Evolutionary conservation across 2,797 vertebrate species (phyloP), one percentile per base, ranked within the genome.

Genomic region (Odontamblyopus rebecca): DNA sequence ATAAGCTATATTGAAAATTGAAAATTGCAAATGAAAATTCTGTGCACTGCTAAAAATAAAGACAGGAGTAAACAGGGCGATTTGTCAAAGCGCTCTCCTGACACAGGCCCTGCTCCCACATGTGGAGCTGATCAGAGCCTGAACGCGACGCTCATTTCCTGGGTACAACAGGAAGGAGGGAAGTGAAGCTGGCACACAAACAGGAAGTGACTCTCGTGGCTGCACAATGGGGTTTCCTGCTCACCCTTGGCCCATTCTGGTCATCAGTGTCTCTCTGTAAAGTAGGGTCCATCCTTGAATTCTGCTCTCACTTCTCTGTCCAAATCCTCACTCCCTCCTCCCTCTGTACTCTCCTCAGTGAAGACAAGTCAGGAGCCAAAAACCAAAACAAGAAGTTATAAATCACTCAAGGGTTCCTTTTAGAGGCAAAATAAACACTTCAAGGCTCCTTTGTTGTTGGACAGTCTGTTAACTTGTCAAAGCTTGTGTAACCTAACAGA

Each of bases 161-260:
- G 91, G 91, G 92, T 90, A 92, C 84, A 86, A 79, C 82, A 90
- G 93, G 89, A 92, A 95, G 91, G 90, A 94, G 92, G 92, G 91
- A 94, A 92, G 90, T 89, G 61, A 84, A 83, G 86, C 91, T 93
- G 93, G 92, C 92, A 94, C 92, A 93, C 90, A 91, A 92, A 92
- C 91, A 95, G 90, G 88, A 93, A 92, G 84, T 87, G 90, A 88
- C 64, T 69, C 78, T 82, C 90, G 88, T 85, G 78, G 73, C 90
- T 85, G 90, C 86, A 92, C 88, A 92, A 91, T 91, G 88, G 89
- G 83, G 88, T 83, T 90, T 93, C 86, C 91, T 89, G 77, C 41
- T 29, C 71, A 32, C 80, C 81, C 77, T 76, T 73, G 67, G 75
- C 77, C 74, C 66, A 27, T n/a, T 26, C 67, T 59, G 29, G 41